phyloP scores from a whole-genome alignment of 2,797 vertebrate species.

The Sebastes minor region DNA sequence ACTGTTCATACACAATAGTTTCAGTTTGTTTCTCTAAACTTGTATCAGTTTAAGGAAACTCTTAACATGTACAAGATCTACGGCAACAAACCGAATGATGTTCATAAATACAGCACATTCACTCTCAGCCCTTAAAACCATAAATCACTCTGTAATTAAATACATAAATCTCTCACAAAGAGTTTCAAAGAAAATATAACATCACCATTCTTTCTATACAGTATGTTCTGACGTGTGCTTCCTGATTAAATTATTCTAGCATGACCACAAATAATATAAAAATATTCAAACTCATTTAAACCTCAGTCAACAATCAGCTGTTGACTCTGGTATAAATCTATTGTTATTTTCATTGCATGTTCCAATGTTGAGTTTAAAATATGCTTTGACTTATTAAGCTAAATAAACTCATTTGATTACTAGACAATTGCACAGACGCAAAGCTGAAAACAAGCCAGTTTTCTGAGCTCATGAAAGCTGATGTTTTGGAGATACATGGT shows the following conservation, averaged over 20 bases:
- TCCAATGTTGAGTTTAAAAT: too few relatives aligned
- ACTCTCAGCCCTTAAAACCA: neutral
- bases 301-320: neutral
- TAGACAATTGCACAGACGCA: neutral
- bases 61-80: neutral
- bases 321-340: neutral
- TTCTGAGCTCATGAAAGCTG: neutral
- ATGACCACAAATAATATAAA: neutral
- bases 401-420: neutral
- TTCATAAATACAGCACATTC: neutral
- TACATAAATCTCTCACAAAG: constrained; percentile 45
- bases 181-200: neutral
- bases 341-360: neutral
- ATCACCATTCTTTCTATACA: neutral
- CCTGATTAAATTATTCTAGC: neutral
- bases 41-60: neutral
- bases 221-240: neutral
- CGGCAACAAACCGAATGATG: neutral
- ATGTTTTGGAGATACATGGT: neutral
- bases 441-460: too few relatives aligned
- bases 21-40: neutral
- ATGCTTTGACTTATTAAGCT: neutral
- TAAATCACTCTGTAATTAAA: constrained; percentile 16
- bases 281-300: neutral
- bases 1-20: neutral